These are phyloP conservation scores for Scopus umbretta DNA, from an alignment of 2,113 vertebrate genomes.

Conservation along the genomic window DNA sequence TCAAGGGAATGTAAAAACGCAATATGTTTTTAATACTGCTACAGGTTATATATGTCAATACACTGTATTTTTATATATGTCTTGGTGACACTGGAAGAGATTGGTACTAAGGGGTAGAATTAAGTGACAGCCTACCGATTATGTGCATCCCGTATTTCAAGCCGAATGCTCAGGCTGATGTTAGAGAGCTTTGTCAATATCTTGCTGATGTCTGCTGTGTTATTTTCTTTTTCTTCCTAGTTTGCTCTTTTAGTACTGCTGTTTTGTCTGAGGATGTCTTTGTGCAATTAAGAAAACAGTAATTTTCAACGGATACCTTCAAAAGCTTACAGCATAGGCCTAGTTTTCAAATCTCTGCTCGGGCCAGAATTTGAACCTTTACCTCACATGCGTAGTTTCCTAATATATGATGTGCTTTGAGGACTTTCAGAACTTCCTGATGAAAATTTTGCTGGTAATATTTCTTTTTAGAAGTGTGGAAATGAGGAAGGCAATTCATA, in stretches of 20 bases:
- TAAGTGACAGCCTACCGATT: neutral
- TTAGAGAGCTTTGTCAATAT: neutral
- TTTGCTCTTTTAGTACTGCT: neutral
- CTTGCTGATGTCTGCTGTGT: neutral
- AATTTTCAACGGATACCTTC: neutral
- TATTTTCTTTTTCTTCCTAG: neutral
- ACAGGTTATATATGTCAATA: neutral
- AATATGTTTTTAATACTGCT: neutral
- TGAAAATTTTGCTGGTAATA: neutral
- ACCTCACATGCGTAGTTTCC: accelerated
- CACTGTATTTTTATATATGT: neutral
- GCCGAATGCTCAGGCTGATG: neutral
- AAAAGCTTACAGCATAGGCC: neutral
- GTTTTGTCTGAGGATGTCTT: neutral
- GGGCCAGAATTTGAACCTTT: neutral
- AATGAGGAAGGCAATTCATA: neutral
- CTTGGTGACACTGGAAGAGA: neutral
- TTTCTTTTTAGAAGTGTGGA: neutral
- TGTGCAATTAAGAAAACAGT: neutral
- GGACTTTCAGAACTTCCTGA: neutral
- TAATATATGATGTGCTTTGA: neutral
- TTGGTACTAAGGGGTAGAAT: neutral
- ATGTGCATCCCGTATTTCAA: neutral
- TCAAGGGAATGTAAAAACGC: neutral
- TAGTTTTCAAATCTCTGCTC: neutral